These are phyloP conservation scores for Sceloporus tristichus DNA, from an alignment of 2,113 vertebrate species.

Conservation along the genomic window DNA sequence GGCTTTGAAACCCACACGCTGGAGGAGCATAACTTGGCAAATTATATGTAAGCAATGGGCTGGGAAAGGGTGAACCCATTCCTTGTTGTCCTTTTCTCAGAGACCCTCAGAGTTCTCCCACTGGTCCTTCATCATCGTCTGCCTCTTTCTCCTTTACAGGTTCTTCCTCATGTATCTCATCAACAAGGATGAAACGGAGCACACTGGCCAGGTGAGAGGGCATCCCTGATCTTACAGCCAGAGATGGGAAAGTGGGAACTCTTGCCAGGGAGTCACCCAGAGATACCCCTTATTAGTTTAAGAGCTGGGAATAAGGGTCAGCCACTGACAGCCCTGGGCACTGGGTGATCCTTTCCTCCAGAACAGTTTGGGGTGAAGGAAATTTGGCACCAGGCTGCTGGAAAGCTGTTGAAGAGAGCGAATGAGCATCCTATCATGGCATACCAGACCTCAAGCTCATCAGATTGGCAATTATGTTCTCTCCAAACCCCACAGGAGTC, in stretches of 20 bases:
- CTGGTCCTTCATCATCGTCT: background rate
- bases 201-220: slow-evolving; percentile 90
- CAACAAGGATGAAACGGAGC: slow-evolving; percentile 94
- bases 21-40: slow-evolving; percentile 83
- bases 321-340: background rate
- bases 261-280: background rate
- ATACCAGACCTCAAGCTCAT: too few relatives aligned
- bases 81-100: background rate
- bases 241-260: background rate
- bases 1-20: slow-evolving; percentile 94
- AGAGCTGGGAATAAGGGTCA: background rate
- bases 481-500: slow-evolving; percentile 81
- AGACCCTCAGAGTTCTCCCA: too few relatives aligned
- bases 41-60: slow-evolving; percentile 29
- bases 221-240: too few relatives aligned
- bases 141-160: slow-evolving; percentile 71
- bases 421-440: too few relatives aligned
- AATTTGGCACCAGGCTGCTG: background rate
- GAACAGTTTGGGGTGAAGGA: background rate
- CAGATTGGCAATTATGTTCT: background rate
- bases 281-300: background rate
- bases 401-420: background rate
- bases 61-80: too few relatives aligned
- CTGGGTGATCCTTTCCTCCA: too few relatives aligned
- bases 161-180: slow-evolving; percentile 97